Evolutionary conservation across 2,888 invertebrate species (phyloP).

Genomic region (Polyommatus icarus): DNA sequence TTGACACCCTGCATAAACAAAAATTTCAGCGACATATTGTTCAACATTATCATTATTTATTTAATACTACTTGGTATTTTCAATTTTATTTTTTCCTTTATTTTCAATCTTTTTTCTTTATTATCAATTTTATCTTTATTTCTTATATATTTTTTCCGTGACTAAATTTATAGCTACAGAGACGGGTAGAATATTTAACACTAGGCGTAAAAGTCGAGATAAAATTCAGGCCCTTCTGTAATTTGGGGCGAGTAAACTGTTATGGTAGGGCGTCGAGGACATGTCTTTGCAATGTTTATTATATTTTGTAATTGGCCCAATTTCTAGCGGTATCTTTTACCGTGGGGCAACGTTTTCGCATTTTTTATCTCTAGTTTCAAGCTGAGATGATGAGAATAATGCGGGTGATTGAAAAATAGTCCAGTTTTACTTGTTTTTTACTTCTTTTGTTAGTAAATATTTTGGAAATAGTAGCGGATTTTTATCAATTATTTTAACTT

Average conservation of each 20-base stretch:
- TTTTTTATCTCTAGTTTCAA: constrained; percentile 39
- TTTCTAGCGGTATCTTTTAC: constrained; percentile 48
- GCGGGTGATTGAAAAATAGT: background rate
- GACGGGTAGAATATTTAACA: constrained; percentile 9
- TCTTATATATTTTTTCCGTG: background rate
- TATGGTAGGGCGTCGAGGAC: constrained; percentile 64
- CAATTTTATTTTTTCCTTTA: background rate
- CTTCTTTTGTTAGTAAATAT: background rate
- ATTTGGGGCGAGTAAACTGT: constrained; percentile 71
- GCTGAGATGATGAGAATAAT: background rate
- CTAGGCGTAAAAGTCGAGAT: constrained; percentile 49
- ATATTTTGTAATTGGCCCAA: constrained; percentile 76
- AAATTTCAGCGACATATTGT: background rate
- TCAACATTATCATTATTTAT: background rate
- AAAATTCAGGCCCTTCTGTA: constrained; percentile 57
- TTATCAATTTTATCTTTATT: constrained; percentile 1
- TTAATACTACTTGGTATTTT: background rate
- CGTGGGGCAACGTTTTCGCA: constrained; percentile 55
- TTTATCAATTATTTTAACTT: too few species aligned
- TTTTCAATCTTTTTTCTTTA: background rate
- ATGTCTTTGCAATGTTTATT: constrained; percentile 69
- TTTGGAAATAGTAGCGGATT: background rate
- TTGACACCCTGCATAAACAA: background rate
- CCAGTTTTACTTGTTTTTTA: too few species aligned
- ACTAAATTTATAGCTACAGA: background rate